Percentiles rank a stretch among this genome's conserved stretches.
Evolutionary conservation across 2,888 invertebrate genomes (phyloP).

Genomic region (Ctena decussata): DNA sequence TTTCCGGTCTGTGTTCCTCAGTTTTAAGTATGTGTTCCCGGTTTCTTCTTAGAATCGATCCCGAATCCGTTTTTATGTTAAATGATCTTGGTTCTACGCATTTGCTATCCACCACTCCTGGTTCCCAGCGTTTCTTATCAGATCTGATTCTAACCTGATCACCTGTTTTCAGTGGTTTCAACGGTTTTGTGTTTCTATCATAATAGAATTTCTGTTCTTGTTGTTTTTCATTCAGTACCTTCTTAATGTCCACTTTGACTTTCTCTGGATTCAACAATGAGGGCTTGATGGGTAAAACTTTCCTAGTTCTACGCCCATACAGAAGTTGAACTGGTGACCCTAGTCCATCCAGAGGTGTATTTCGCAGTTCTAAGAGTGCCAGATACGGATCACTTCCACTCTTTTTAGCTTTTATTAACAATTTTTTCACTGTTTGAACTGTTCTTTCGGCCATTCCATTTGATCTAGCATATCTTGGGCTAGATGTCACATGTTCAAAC

Average conservation of each 20-base stretch:
- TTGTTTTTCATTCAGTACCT: too few relatives aligned
- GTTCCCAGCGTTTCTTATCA: background rate
- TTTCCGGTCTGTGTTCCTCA: background rate
- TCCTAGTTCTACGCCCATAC: conserved; percentile 29
- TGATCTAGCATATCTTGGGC: conserved; percentile 10
- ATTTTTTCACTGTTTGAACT: conserved; percentile 41
- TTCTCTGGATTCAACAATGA: conserved; percentile 18
- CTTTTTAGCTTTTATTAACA: conserved; percentile 35
- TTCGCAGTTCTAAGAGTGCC: conserved; percentile 26
- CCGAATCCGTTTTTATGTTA: conserved; percentile 21
- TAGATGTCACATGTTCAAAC: conserved; percentile 15
- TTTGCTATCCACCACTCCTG: background rate
- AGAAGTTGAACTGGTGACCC: conserved; percentile 47
- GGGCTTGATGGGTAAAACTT: conserved; percentile 33
- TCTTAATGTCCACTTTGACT: too few relatives aligned
- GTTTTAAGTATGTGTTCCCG: conserved; percentile 24
- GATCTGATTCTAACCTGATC: too few relatives aligned
- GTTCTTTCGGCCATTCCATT: conserved; percentile 23
- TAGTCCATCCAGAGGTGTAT: conserved; percentile 21
- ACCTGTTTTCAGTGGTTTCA: too few relatives aligned
- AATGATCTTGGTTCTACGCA: conserved; percentile 23
- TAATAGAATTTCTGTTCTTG: too few relatives aligned
- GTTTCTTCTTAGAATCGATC: conserved; percentile 19
- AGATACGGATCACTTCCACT: conserved; percentile 34
- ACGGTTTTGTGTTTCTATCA: too few relatives aligned